Conservation (phyloP, 2,113 vertebrate species). For the Bos taurus region DNA sequence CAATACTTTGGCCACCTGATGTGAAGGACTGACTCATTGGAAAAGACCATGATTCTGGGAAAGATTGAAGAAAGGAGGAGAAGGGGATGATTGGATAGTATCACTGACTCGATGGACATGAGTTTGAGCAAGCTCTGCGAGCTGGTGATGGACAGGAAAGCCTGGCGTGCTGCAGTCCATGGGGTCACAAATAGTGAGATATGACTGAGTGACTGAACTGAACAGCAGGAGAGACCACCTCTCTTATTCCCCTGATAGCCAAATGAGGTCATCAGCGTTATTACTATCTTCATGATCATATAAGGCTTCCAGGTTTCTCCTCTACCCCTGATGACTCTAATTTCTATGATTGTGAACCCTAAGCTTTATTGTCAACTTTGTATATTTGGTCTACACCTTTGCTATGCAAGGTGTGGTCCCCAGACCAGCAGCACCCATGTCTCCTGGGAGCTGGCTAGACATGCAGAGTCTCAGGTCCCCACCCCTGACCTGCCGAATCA, state of each 20-base stretch:
- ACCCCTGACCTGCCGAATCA: neutral
- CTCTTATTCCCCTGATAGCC: neutral
- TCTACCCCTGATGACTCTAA: neutral
- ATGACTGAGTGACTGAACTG: neutral
- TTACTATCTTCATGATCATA: neutral
- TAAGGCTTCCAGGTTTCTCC: neutral
- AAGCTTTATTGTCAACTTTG: neutral
- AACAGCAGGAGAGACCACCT: neutral
- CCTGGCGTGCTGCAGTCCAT: neutral
- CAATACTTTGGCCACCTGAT: neutral
- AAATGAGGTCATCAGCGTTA: neutral
- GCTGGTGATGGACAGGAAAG: neutral
- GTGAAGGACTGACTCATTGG: neutral
- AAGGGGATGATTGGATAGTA: neutral
- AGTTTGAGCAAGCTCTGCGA: neutral
- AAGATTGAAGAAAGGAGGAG: neutral
- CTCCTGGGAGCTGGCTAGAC: neutral
- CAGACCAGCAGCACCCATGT: neutral
- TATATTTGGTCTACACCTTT: neutral
- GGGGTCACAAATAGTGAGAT: neutral
- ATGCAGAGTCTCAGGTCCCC: neutral
- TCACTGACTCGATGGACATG: neutral
- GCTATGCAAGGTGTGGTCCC: neutral
- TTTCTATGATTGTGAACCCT: neutral
- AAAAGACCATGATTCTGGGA: neutral